A percentile compares a stretch with the other conserved stretches of the same genome.
Evolutionary conservation across 2,888 invertebrate species (phyloP).

Genomic region (Notocelia uddmanniana): DNA sequence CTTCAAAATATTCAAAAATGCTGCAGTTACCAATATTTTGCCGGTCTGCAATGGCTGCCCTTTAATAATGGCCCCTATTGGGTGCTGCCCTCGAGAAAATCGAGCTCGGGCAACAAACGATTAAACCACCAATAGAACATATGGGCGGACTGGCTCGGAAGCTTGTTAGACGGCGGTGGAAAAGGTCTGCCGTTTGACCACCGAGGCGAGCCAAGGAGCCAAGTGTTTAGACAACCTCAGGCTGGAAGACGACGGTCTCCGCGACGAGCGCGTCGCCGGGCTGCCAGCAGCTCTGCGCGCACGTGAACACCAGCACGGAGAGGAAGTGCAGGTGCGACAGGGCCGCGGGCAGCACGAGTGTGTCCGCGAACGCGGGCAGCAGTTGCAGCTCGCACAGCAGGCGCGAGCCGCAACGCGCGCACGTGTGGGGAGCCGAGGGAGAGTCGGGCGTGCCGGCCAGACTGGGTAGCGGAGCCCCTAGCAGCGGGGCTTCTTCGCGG

Average conservation of each 20-base stretch:
- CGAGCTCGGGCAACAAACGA: not conserved
- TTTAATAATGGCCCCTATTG: too few species aligned
- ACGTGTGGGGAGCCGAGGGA: slow-evolving; percentile 75
- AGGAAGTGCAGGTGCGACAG: slow-evolving; percentile 91
- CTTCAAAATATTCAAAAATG: too few species aligned
- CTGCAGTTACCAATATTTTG: not conserved
- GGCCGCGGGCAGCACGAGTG: slow-evolving; percentile 82
- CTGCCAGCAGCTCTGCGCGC: slow-evolving; percentile 94
- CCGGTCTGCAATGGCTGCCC: too few species aligned
- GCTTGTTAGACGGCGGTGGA: not conserved
- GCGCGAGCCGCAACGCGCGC: slow-evolving; percentile 89
- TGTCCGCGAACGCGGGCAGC: slow-evolving; percentile 91
- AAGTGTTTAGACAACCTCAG: slow-evolving; percentile 83
- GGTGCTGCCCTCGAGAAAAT: not conserved
- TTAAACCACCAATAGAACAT: too few species aligned
- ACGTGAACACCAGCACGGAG: slow-evolving; percentile 94
- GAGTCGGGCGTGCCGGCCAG: slow-evolving; percentile 71
- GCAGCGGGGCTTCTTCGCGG: slow-evolving; percentile 88
- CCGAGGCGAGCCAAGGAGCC: not conserved
- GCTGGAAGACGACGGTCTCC: slow-evolving; percentile 92
- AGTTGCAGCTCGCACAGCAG: slow-evolving; percentile 94
- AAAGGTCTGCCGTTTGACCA: not conserved
- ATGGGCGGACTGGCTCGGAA: not conserved
- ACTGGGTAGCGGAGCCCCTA: slow-evolving; percentile 88
- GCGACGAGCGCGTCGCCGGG: slow-evolving; percentile 87